These are phyloP conservation scores for Drosophila prostipennis DNA, from an alignment of 2,888 invertebrate species.

Conservation along the genomic window DNA sequence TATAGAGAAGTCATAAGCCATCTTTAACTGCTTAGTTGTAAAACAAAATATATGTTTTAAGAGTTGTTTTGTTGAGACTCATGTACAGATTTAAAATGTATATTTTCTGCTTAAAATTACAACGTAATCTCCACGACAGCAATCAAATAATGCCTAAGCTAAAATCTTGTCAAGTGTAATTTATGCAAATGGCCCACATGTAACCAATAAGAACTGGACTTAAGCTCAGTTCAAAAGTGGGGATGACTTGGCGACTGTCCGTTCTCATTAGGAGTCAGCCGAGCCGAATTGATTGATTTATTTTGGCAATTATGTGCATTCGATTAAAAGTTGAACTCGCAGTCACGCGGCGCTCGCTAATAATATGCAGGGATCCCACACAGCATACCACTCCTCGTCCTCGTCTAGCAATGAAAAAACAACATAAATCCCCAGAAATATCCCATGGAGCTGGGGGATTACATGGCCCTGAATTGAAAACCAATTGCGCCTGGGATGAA, in stretches of 20 bases:
- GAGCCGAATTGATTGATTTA: slow-evolving; percentile 79
- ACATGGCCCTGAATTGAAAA: slow-evolving; percentile 79
- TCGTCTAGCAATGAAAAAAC: slow-evolving; percentile 52
- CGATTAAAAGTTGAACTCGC: slow-evolving; percentile 77
- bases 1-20: too few species aligned
- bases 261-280: slow-evolving; percentile 71
- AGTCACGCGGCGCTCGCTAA: slow-evolving; percentile 74
- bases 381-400: slow-evolving; percentile 22
- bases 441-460: slow-evolving; percentile 78
- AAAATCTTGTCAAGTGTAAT: slow-evolving; percentile 37
- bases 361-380: slow-evolving; percentile 62
- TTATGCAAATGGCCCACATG: slow-evolving; percentile 50
- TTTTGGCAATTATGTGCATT: slow-evolving; percentile 80
- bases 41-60: too few species aligned
- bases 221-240: not conserved
- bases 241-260: slow-evolving; percentile 56
- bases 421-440: slow-evolving; percentile 80
- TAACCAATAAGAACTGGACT: slow-evolving; percentile 18
- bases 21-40: too few species aligned
- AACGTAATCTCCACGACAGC: not conserved
- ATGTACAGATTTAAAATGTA: not conserved
- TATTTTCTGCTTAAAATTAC: not conserved
- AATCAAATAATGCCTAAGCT: not conserved
- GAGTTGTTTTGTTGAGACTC: too few species aligned
- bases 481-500: slow-evolving; percentile 79